Evolutionary conservation across 2,888 invertebrate genomes (phyloP).

Genomic region (Leptopterna dolabrata): DNA sequence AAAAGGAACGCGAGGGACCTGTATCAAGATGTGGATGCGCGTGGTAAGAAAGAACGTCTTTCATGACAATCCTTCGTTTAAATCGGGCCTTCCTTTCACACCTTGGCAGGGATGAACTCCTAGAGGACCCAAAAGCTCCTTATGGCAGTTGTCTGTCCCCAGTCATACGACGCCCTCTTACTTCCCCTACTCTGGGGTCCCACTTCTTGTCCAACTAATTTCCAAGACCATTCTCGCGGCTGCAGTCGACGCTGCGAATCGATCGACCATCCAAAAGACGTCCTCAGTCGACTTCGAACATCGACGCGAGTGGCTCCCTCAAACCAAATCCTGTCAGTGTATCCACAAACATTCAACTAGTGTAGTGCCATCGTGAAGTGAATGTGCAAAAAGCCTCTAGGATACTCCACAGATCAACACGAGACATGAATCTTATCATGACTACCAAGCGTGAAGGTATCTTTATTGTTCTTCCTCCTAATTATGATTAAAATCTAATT

Average conservation of each 20-base stretch:
- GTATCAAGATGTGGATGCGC: slow-evolving; percentile 22
- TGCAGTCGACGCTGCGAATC: slow-evolving; percentile 23
- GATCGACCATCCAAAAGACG: not conserved
- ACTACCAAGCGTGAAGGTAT: not conserved
- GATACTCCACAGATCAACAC: not conserved
- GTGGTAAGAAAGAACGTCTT: slow-evolving; percentile 46
- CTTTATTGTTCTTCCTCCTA: not conserved
- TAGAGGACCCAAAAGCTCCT: not conserved
- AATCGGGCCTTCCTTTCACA: slow-evolving; percentile 44
- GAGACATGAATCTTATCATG: not conserved
- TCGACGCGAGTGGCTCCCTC: not conserved
- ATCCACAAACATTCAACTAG: not conserved
- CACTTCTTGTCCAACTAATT: not conserved
- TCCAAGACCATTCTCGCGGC: not conserved
- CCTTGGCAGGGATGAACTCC: slow-evolving; percentile 43
- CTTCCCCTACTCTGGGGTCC: not conserved
- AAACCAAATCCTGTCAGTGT: not conserved
- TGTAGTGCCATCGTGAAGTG: not conserved
- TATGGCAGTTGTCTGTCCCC: slow-evolving; percentile 14
- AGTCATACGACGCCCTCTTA: not conserved
- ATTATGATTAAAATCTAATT: not conserved
- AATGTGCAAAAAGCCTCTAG: not conserved
- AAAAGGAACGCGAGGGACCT: not conserved
- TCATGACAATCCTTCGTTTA: slow-evolving; percentile 52
- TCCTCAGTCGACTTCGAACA: not conserved